Evolutionary conservation across 2,797 vertebrate species (phyloP).

Genomic region (Clarias fuscus): DNA sequence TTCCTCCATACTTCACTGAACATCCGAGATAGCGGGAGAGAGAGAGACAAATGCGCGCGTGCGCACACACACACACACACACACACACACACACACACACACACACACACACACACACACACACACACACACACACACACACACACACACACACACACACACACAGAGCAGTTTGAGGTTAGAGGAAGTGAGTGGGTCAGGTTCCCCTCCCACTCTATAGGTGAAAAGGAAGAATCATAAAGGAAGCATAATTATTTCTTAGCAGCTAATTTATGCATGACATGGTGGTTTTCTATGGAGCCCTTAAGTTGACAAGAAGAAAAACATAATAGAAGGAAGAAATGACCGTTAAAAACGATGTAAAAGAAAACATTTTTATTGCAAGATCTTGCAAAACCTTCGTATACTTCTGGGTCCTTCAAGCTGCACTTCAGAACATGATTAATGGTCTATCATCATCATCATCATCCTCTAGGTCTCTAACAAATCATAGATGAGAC

Average conservation of each 20-base stretch:
- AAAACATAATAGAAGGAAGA: too few species aligned
- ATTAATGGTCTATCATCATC: too few species aligned
- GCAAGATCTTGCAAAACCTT: too few species aligned
- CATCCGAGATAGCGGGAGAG: constrained; percentile 7
- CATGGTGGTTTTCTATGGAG: neutral
- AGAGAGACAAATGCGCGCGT: neutral
- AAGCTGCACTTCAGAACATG: too few species aligned
- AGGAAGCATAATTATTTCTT: neutral
- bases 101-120: neutral
- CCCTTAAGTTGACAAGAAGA: too few species aligned
- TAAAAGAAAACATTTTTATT: too few species aligned
- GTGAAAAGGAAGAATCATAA: neutral
- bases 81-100: neutral
- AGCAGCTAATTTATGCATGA: neutral
- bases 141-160: neutral
- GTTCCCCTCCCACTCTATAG: neutral
- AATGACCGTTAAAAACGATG: too few species aligned
- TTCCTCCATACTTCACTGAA: constrained; percentile 9
- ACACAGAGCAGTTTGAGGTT: neutral
- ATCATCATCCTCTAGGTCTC: too few species aligned
- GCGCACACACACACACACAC: neutral
- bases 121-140: neutral
- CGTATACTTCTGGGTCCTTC: too few species aligned
- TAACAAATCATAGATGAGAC: too few species aligned
- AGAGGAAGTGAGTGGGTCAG: constrained; percentile 16